Percentiles rank a stretch among this genome's conserved stretches.
phyloP scores from a whole-genome alignment of 2,888 invertebrate genomes.

The Lasioglossum vierecki region DNA sequence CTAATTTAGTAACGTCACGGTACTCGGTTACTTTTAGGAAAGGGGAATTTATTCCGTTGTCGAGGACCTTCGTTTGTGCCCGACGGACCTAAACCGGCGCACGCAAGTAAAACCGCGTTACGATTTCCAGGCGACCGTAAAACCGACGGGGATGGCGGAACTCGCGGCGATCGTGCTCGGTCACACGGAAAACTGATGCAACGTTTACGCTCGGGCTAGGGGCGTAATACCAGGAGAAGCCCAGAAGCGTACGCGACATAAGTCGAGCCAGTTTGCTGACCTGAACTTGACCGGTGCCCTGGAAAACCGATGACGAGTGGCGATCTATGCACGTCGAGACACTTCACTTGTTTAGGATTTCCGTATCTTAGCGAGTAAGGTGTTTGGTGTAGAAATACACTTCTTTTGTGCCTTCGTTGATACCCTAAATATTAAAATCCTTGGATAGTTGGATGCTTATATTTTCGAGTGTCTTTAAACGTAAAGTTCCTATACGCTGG shows the following conservation, averaged over 20 bases:
- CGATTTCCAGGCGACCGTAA: background rate
- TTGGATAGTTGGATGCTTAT: too few species aligned
- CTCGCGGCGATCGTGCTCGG: slow-evolving; percentile 3
- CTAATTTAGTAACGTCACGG: slow-evolving; percentile 44
- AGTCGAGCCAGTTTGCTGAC: background rate
- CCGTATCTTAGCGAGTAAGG: background rate
- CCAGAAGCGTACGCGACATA: background rate
- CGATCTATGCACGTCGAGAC: background rate
- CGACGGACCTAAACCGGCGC: slow-evolving; percentile 16
- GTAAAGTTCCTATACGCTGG: too few species aligned
- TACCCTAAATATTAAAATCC: too few species aligned
- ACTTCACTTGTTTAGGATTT: background rate
- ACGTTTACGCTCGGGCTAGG: background rate
- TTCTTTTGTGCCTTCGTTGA: too few species aligned
- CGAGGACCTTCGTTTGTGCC: slow-evolving; percentile 1
- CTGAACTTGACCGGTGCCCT: background rate
- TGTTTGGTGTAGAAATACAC: too few species aligned
- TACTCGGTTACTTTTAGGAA: slow-evolving; percentile 5
- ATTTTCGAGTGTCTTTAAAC: too few species aligned
- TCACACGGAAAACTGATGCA: slow-evolving; percentile 19
- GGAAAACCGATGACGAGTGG: background rate
- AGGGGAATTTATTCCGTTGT: slow-evolving; percentile 39
- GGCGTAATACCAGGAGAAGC: slow-evolving; percentile 1
- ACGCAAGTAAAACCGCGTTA: slow-evolving; percentile 22
- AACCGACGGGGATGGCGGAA: background rate